Conservation (phyloP, 2,797 vertebrate genomes). For the Chrysocyon brachyurus region DNA sequence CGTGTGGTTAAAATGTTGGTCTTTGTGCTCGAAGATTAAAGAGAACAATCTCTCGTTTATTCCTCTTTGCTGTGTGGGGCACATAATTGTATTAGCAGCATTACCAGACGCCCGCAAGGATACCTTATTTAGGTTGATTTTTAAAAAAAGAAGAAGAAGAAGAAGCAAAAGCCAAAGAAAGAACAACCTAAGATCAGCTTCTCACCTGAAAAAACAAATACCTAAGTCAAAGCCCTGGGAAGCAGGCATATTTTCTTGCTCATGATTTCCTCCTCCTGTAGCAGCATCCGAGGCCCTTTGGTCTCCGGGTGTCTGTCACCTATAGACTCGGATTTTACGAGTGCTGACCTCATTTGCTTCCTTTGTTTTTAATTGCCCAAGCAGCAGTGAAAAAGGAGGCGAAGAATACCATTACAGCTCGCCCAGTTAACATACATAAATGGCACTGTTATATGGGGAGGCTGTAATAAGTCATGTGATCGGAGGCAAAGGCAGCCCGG, state of each 20-base stretch:
- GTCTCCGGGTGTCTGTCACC: constrained; percentile 79
- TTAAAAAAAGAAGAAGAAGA: background rate
- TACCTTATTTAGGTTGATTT: constrained; percentile 32
- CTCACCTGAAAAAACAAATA: constrained; percentile 67
- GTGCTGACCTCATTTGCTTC: constrained; percentile 84
- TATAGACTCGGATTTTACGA: constrained; percentile 83
- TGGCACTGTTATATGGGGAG: constrained; percentile 92
- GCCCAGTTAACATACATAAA: constrained; percentile 96
- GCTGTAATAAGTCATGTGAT: constrained; percentile 92
- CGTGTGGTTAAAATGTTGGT: constrained; percentile 45
- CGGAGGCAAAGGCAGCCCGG: constrained; percentile 87
- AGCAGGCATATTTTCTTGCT: constrained; percentile 69
- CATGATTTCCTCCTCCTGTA: background rate
- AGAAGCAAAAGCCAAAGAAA: too few relatives aligned
- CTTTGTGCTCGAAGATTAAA: constrained; percentile 71
- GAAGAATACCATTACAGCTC: constrained; percentile 83
- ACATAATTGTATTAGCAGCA: constrained; percentile 19
- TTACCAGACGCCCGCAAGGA: constrained; percentile 77
- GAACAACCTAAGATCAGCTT: constrained; percentile 25
- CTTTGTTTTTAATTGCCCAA: constrained; percentile 84
- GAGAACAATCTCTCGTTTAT: background rate
- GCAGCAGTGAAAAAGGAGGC: constrained; percentile 71
- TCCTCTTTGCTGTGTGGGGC: background rate
- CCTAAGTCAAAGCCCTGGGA: constrained; percentile 63
- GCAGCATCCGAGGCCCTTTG: constrained; percentile 70